These are phyloP conservation scores for Hydrozoanthus tunicans DNA, from an alignment of 64 coral and sea anemone species.

Conservation along the genomic window DNA sequence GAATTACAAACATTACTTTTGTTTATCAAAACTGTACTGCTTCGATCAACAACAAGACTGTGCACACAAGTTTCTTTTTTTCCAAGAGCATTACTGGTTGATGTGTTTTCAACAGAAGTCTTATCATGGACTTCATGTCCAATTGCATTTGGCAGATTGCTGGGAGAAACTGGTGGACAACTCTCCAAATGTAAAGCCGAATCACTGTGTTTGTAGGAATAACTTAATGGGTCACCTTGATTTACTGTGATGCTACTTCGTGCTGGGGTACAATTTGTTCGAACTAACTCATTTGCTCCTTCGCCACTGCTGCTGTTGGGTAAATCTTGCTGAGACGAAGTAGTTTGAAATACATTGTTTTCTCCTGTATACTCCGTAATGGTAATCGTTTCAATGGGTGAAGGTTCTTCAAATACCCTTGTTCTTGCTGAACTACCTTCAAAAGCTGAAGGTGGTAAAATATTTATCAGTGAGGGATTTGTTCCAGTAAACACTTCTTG, in stretches of 20 bases:
- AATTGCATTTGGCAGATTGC: background rate
- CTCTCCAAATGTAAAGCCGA: background rate
- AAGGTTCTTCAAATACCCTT: background rate
- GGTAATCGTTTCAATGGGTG: background rate
- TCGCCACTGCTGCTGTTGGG: background rate
- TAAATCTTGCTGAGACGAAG: background rate
- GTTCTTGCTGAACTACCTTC: slow-evolving; percentile 32
- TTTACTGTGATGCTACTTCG: background rate
- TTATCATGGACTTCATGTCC: background rate
- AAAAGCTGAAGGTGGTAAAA: background rate
- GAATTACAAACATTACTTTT: background rate
- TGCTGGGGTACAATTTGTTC: background rate
- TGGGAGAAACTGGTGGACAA: background rate
- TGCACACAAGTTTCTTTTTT: background rate
- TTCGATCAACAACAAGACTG: background rate
- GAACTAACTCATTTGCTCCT: background rate
- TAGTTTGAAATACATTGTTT: background rate
- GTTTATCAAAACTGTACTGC: background rate
- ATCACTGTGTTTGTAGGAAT: background rate
- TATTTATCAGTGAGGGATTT: background rate
- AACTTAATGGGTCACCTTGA: no score
- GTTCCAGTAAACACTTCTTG: background rate
- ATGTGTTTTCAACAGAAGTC: background rate
- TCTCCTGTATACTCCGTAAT: background rate
- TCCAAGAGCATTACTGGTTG: background rate